These are phyloP conservation scores for Geotrupes spiniger DNA, from an alignment of 2,888 invertebrate genomes.

Conservation along the genomic window DNA sequence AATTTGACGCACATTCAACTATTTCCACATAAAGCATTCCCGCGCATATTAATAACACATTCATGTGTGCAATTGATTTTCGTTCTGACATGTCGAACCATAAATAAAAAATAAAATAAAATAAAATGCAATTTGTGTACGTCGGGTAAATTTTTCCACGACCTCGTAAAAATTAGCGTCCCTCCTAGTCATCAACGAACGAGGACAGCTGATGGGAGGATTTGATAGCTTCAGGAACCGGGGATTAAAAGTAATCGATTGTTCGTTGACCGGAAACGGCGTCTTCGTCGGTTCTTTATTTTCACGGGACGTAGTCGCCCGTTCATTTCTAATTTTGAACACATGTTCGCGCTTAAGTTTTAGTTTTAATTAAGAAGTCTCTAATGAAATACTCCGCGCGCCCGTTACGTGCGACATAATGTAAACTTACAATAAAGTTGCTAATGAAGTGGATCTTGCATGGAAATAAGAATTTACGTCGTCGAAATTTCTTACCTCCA, in stretches of 20 bases:
- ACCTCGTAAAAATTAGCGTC: too few relatives aligned
- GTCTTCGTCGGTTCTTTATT: conserved; percentile 22
- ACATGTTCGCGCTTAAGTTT: conserved; percentile 22
- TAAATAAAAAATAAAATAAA: too few relatives aligned
- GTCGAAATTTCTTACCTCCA: too few relatives aligned
- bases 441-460: background rate
- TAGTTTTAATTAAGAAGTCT: conserved; percentile 14
- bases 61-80: too few relatives aligned
- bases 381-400: conserved; percentile 1
- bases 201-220: conserved; percentile 11
- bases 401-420: background rate
- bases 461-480: too few relatives aligned
- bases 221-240: conserved; percentile 25
- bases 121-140: too few relatives aligned
- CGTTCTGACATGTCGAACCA: too few relatives aligned
- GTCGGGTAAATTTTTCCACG: too few relatives aligned
- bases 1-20: too few relatives aligned
- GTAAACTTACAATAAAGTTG: conserved; percentile 5
- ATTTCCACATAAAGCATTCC: too few relatives aligned
- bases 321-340: conserved; percentile 23
- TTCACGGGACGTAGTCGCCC: conserved; percentile 24
- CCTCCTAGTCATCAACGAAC: too few relatives aligned
- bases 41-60: too few relatives aligned
- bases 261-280: conserved; percentile 23
- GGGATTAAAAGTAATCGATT: conserved; percentile 26